These are phyloP conservation scores for Chaetogeoica ovagalla DNA, from an alignment of 2,888 invertebrate species.

Conservation along the genomic window DNA sequence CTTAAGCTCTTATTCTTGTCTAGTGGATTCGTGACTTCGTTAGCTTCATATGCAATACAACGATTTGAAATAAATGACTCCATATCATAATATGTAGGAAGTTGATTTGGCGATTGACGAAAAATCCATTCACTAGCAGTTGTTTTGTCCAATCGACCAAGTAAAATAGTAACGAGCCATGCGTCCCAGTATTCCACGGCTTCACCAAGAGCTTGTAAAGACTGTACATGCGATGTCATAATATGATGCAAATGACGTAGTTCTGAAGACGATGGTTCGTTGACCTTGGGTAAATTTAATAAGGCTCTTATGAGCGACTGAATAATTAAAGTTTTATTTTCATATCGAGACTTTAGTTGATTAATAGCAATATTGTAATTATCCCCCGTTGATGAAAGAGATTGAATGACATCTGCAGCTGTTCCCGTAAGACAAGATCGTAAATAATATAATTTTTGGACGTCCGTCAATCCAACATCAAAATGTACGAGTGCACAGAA, in stretches of 20 bases:
- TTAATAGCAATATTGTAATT: background rate
- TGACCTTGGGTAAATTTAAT: background rate
- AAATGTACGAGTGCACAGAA: background rate
- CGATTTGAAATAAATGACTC: background rate
- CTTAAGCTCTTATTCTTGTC: background rate
- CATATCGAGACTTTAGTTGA: background rate
- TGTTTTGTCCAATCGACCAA: background rate
- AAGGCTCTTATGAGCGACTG: background rate
- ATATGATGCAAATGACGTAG: background rate
- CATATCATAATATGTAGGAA: background rate
- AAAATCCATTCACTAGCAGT: background rate
- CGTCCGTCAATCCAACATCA: background rate
- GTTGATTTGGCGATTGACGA: background rate
- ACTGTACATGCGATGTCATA: background rate
- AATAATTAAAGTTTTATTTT: background rate
- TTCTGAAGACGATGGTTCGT: background rate
- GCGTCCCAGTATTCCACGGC: background rate
- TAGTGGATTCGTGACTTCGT: background rate
- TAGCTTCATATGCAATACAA: constrained; percentile 2
- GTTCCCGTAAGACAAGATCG: background rate
- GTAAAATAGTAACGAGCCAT: background rate
- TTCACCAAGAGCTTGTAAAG: background rate
- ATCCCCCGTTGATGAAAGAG: background rate
- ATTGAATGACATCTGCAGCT: background rate
- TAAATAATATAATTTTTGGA: constrained; percentile 4